These are phyloP conservation scores for Mythimna loreyi DNA, from an alignment of 2,888 invertebrate species.

Conservation along the genomic window DNA sequence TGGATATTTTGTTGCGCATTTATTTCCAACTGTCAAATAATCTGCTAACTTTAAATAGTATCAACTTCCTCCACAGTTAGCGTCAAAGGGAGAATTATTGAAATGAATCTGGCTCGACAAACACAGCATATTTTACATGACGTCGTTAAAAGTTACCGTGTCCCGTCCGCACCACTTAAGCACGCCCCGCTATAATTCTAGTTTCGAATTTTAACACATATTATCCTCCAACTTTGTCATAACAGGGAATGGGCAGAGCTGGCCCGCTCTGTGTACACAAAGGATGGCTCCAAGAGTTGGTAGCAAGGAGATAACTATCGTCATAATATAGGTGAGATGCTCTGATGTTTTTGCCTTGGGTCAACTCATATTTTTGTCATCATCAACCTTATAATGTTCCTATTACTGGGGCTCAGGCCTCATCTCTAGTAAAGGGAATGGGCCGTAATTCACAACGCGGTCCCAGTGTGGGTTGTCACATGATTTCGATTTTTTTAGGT, in stretches of 20 bases:
- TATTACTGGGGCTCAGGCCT: too few relatives aligned
- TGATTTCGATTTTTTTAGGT: too few relatives aligned
- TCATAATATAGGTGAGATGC: background rate
- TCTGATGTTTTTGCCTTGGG: background rate
- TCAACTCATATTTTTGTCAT: constrained; percentile 7
- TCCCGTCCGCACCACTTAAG: constrained; percentile 63
- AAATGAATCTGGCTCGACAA: constrained; percentile 49
- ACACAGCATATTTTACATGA: constrained; percentile 61
- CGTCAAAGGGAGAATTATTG: constrained; percentile 39
- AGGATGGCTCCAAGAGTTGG: background rate
- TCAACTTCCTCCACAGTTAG: background rate
- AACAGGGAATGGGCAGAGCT: constrained; percentile 16
- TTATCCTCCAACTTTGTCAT: constrained; percentile 32
- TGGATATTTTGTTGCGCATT: background rate
- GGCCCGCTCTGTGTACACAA: constrained; percentile 18
- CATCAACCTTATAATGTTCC: too few relatives aligned
- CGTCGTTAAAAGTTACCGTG: constrained; percentile 68
- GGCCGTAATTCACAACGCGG: too few relatives aligned
- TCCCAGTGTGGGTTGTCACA: too few relatives aligned
- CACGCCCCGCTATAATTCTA: constrained; percentile 66
- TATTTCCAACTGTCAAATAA: constrained; percentile 1
- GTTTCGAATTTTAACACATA: constrained; percentile 58
- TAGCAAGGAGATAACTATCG: constrained; percentile 8
- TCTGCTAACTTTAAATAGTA: background rate
- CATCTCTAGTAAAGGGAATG: too few relatives aligned